Base-by-base conservation (phyloP, 2,797 vertebrate species). In the Macropodus opercularis region DNA sequence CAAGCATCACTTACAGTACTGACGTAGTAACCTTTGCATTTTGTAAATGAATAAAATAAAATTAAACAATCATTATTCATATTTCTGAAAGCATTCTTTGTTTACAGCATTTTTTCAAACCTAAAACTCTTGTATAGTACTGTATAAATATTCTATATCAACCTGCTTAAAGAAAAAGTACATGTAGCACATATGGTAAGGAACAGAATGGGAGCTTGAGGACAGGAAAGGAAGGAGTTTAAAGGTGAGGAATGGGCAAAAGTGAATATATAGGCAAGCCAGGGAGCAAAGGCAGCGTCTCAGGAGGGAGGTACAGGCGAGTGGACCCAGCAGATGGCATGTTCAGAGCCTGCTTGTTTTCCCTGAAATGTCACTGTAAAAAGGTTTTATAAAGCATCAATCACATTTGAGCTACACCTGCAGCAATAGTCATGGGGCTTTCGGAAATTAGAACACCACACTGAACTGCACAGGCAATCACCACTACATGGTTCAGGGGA, bases 341-440 rank as follows among this genome's bases (percentile, higher is more conserved):
- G 64, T 72, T 92, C 87, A 89, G 65, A 82, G 63, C 85, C 71
- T 63, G 68, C 85, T 86, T 90, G 85, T 92, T 86, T 92, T 87
- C 85, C 79, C 72, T 53, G 86, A 93, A 93, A 93, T 92, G 89
- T 87, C 81, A 77, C 69, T 73, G 63, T 86, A 85, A 83, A 85
- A 84, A 78, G 66, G 56, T 87, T 90, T 84, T 79, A 84, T 79
- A 85, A 91, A 57, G 66, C 80, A 85, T 93, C 76, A 80, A 80
- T 94, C 87, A 90, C 13, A 35, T 36, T 19, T 14, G 61, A 64
- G 79, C 66, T 69, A 58, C 64, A 77, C 66, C 66, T 87, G 86
- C 84, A 86, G 85, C 86, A 92, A 75, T 67, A 86, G 83, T 81
- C 70, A 57, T 44, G 62, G 72, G 66, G 61, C 11, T 66, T n/a